Conservation (phyloP, 2,888 invertebrate species). For the Coelinius sp. region DNA sequence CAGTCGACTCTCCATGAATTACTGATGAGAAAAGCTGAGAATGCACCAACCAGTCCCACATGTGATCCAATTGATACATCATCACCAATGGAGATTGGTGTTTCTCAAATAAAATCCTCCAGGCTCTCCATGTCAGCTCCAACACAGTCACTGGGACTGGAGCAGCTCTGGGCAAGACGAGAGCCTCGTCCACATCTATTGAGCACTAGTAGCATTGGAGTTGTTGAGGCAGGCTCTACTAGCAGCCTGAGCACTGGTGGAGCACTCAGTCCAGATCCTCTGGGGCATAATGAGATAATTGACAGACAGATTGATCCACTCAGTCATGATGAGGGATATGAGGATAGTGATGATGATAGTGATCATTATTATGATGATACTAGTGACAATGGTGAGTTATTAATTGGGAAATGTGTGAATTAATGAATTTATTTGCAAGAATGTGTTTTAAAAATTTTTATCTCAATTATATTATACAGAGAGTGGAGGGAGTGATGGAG, state of each 20-base stretch:
- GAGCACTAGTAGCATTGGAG: constrained; percentile 81
- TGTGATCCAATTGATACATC: constrained; percentile 44
- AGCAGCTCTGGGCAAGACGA: constrained; percentile 87
- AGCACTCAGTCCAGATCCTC: constrained; percentile 83
- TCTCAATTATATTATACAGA: constrained; percentile 38
- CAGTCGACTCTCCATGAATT: constrained; percentile 78
- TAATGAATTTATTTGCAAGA: no score
- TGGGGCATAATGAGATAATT: constrained; percentile 72
- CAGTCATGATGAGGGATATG: constrained; percentile 88
- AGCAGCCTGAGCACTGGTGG: constrained; percentile 88
- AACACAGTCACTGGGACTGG: constrained; percentile 82
- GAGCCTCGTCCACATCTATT: constrained; percentile 89
- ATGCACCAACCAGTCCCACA: constrained; percentile 65
- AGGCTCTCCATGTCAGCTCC: constrained; percentile 90
- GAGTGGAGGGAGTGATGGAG: constrained; percentile 74
- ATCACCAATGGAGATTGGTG: constrained; percentile 53
- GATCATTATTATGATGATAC: constrained; percentile 90
- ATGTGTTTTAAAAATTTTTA: background rate
- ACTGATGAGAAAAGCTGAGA: constrained; percentile 78
- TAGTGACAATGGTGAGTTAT: constrained; percentile 80
- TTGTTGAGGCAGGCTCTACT: constrained; percentile 86
- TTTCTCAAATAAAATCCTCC: constrained; percentile 73
- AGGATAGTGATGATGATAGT: constrained; percentile 87
- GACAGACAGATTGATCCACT: constrained; percentile 68
- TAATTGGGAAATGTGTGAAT: background rate